Evolutionary conservation across 2,888 invertebrate species (phyloP).

Genomic region (Nineta flava): DNA sequence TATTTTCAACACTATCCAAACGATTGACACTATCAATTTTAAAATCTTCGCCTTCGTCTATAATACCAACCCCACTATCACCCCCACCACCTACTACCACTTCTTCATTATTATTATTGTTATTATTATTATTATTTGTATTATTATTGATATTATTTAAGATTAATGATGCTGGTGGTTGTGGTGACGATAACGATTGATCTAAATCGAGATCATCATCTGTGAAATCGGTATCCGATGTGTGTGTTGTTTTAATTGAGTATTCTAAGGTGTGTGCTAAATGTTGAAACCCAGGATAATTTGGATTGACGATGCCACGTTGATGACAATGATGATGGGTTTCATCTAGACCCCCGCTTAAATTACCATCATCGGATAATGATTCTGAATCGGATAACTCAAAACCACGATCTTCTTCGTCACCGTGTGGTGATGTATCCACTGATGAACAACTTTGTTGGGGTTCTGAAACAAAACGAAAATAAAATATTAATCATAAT

Average conservation of each 20-base stretch:
- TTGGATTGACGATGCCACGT: conserved; percentile 66
- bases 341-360: conserved; percentile 31
- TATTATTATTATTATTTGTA: conserved; percentile 29
- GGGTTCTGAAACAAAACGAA: conserved; percentile 21
- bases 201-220: conserved; percentile 31
- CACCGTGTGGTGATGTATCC: conserved; percentile 32
- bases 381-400: conserved; percentile 35
- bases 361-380: conserved; percentile 26
- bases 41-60: conserved; percentile 13
- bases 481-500: not conserved
- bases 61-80: conserved; percentile 5
- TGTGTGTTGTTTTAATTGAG: conserved; percentile 18
- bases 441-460: conserved; percentile 28
- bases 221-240: conserved; percentile 29
- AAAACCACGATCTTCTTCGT: conserved; percentile 31
- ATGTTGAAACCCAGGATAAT: conserved; percentile 73
- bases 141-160: not conserved
- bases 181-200: not conserved
- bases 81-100: conserved; percentile 15
- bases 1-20: conserved; percentile 31
- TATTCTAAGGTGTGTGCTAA: conserved; percentile 51
- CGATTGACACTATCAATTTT: conserved; percentile 33
- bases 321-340: conserved; percentile 26
- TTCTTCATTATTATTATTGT: conserved; percentile 21
- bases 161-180: not conserved